Conservation (phyloP, 2,888 invertebrate species). For the Campaea margaritaria region DNA sequence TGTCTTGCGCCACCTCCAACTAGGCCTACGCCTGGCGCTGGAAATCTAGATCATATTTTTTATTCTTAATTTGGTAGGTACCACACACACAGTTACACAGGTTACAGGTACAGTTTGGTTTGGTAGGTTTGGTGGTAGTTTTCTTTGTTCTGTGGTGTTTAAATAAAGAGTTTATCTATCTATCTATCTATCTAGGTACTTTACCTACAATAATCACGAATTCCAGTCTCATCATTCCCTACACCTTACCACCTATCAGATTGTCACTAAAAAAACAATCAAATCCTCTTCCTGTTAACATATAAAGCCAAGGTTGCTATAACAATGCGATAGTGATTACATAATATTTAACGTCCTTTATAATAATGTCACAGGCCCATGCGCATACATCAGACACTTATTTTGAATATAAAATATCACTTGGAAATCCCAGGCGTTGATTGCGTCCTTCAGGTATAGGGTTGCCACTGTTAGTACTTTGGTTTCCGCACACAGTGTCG, state of each 20-base stretch:
- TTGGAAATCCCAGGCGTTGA: constrained; percentile 32
- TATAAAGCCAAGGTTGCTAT: constrained; percentile 23
- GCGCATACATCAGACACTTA: constrained; percentile 41
- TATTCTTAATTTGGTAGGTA: too few relatives aligned
- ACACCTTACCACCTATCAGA: not conserved
- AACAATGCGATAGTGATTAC: constrained; percentile 26
- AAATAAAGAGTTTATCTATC: too few relatives aligned
- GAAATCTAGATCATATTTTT: too few relatives aligned
- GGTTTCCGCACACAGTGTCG: not conserved
- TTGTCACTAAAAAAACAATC: constrained; percentile 7
- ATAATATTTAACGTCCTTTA: constrained; percentile 27
- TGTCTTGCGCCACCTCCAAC: too few relatives aligned
- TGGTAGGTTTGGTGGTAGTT: too few relatives aligned
- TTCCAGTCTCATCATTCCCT: too few relatives aligned
- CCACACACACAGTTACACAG: too few relatives aligned
- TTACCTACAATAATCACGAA: too few relatives aligned
- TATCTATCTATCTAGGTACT: too few relatives aligned
- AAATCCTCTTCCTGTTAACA: constrained; percentile 23
- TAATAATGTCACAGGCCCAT: constrained; percentile 50
- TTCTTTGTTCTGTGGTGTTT: too few relatives aligned
- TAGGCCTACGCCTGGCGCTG: too few relatives aligned
- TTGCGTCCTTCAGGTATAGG: constrained; percentile 2
- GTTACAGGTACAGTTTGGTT: too few relatives aligned
- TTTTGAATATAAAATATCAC: constrained; percentile 48
- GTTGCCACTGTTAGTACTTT: not conserved